Evolutionary conservation across 2,113 vertebrate genomes (phyloP).

Genomic region (Sorex araneus): DNA sequence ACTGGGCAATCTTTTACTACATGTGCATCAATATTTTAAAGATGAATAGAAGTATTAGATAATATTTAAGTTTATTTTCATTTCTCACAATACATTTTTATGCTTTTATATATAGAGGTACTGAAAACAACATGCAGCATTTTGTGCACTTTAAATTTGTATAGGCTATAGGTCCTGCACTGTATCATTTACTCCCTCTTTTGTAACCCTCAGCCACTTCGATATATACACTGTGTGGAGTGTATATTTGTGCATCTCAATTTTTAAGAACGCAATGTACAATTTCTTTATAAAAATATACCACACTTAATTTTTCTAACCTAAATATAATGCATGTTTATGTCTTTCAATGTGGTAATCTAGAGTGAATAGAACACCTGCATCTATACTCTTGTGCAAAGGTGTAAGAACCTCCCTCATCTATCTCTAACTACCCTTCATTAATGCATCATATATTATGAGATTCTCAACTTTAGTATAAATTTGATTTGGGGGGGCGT

Average conservation of each 20-base stretch:
- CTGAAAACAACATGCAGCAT: not conserved
- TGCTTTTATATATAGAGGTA: not conserved
- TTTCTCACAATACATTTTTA: slow-evolving; percentile 20
- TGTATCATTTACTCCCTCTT: not conserved
- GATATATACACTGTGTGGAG: not conserved
- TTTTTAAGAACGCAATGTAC: not conserved
- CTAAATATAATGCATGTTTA: not conserved
- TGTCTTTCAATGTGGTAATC: slow-evolving; percentile 5
- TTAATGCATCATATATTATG: not conserved
- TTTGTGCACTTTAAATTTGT: slow-evolving; percentile 32
- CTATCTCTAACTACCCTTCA: not conserved
- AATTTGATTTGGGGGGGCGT: not conserved
- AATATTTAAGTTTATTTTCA: slow-evolving; percentile 10
- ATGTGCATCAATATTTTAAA: slow-evolving; percentile 51
- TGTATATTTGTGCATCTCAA: not conserved
- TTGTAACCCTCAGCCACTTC: not conserved
- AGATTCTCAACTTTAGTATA: not conserved
- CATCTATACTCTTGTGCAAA: not conserved
- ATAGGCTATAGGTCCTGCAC: not conserved
- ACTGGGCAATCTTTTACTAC: not conserved
- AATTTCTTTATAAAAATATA: not conserved
- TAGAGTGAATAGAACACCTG: not conserved
- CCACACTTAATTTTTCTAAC: slow-evolving; percentile 39
- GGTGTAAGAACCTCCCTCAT: not conserved
- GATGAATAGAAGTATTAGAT: not conserved